Base-by-base conservation (phyloP, 2,797 vertebrate species). In the Chaetophractus vellerosus region DNA sequence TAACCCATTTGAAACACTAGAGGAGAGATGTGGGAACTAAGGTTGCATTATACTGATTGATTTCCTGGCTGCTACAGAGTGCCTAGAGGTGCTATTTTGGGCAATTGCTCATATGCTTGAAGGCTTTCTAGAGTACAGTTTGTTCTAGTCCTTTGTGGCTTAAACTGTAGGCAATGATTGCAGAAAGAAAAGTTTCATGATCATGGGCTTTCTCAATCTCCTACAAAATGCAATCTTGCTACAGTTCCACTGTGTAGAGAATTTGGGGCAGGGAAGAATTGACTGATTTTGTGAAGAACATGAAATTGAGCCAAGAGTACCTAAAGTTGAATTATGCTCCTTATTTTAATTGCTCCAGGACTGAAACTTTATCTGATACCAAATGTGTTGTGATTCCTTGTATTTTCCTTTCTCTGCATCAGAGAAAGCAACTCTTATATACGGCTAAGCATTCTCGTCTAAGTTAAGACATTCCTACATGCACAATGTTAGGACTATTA, bases 1-100 rank as follows among this genome's bases (percentile, higher is more conserved):
- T 93, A 93, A 93, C 79, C 92, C 80, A 48, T 88, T 96, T 94
- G 79, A 79, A 94, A 88, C 31, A 57, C 48, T 59, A 21, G 64
- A 66, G n/a, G 78, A 84, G 83, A 96, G 90, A 74, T 6, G 78
- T 52, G 36, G 75, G 38, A 90, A 69, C 76, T 28, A 57, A 79
- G 69, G 50, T 63, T 41, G 2, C 59, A 76, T 84, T 88, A 66
- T 3, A 52, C 55, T 63, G n/a, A 96, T 83, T 95, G 88, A 95
- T 97, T 95, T 96, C 88, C 90, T 68, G 79, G 74, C 64, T 50
- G 41, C 59, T 68, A 45, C 28, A 55, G 16, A 66, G 23, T 78
- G 48, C 74, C 90, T 36, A 16, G 21, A 80, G 69, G 64, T 63
- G n/a, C 23, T 72, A 21, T 85, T 96, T 61, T 10, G 81, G 68